Conservation (phyloP, 1,140 invertebrate genomes). For the Latrodectus geometricus region DNA sequence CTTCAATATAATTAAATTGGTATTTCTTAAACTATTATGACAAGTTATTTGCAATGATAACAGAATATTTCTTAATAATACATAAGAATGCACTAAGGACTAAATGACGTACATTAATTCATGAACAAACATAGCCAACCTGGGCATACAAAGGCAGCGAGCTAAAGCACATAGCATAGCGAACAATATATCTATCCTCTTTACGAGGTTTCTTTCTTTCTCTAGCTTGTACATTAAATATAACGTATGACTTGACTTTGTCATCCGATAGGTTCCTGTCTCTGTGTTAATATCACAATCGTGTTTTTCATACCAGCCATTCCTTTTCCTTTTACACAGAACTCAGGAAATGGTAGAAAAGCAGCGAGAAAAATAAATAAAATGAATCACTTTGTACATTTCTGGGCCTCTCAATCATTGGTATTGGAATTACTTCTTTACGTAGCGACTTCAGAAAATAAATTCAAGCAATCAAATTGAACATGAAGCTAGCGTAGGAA, state of each 20-base stretch:
- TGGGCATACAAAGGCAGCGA: no score
- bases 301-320: slow-evolving; percentile 36
- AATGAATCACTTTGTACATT: slow-evolving; percentile 39
- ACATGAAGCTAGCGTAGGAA: slow-evolving; percentile 46
- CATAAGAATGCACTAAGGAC: no score
- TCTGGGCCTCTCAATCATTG: slow-evolving; percentile 48
- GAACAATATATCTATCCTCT: not conserved
- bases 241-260: slow-evolving; percentile 39
- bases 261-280: slow-evolving; percentile 39
- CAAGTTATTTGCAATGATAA: no score
- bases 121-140: no score
- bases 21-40: no score
- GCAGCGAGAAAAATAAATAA: slow-evolving; percentile 35
- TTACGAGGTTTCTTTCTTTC: not conserved
- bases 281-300: slow-evolving; percentile 45
- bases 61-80: no score
- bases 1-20: no score
- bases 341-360: slow-evolving; percentile 4
- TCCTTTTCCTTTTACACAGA: slow-evolving; percentile 18
- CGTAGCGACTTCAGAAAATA: slow-evolving; percentile 53
- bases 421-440: slow-evolving; percentile 56
- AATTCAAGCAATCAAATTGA: slow-evolving; percentile 60
- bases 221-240: slow-evolving; percentile 26
- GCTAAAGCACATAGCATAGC: not conserved
- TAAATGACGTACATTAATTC: no score